phyloP scores from a whole-genome alignment of 1,140 invertebrate genomes.

The Drosophila lacertosa region DNA sequence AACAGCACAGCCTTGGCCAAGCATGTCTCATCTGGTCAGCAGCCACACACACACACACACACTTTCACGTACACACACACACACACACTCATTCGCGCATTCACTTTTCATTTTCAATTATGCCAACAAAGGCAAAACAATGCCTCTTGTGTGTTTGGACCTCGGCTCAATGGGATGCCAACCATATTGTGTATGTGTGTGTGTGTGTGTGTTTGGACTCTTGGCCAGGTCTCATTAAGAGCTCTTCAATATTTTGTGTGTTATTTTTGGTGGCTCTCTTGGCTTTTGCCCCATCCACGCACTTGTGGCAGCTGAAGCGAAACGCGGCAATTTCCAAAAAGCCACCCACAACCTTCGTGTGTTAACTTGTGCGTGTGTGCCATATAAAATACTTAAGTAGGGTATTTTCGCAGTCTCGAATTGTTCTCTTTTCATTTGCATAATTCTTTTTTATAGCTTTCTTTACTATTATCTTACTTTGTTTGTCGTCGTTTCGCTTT shows the following conservation, averaged over 20 bases:
- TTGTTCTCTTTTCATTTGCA: neutral
- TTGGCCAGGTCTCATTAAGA: conserved; percentile 53
- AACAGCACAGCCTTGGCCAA: conserved; percentile 7
- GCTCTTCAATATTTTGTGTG: conserved; percentile 57
- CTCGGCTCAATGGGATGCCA: conserved; percentile 12
- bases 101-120: conserved; percentile 77
- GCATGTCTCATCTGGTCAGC: conserved; percentile 29
- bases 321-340: conserved; percentile 19
- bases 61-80: conserved; percentile 1
- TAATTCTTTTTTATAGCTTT: conserved; percentile 22
- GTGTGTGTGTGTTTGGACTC: conserved; percentile 9
- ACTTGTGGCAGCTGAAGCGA: conserved; percentile 11
- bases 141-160: conserved; percentile 39
- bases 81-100: conserved; percentile 18
- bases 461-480: conserved; percentile 22
- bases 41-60: conserved; percentile 25
- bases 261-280: conserved; percentile 35
- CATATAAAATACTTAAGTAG: too few species aligned
- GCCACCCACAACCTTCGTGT: neutral
- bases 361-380: neutral
- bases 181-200: conserved; percentile 12
- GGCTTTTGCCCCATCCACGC: conserved; percentile 3
- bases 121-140: conserved; percentile 59
- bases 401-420: neutral
- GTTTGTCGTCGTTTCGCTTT: conserved; percentile 35